Conservation (phyloP, 2,888 invertebrate species). For the Ochlodes sylvanus region DNA sequence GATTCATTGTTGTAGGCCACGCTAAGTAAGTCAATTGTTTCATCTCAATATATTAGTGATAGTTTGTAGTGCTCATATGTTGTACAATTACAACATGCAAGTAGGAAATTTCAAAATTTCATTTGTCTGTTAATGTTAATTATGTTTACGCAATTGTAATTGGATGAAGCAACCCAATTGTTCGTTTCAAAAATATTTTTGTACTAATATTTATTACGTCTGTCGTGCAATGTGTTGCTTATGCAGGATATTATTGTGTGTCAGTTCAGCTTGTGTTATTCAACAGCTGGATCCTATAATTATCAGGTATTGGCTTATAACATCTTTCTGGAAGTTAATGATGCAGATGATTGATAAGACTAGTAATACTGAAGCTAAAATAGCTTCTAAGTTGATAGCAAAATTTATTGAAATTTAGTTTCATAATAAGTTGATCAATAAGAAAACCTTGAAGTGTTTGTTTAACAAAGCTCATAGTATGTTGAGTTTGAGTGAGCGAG, state of each 20-base stretch:
- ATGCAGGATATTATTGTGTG: background rate
- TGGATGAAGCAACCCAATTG: conserved; percentile 1
- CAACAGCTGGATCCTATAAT: too few species aligned
- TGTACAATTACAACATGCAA: background rate
- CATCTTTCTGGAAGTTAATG: too few species aligned
- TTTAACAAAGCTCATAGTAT: too few species aligned
- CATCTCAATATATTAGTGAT: conserved; percentile 11
- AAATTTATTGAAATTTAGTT: too few species aligned
- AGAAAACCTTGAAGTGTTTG: too few species aligned
- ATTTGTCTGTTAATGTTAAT: conserved; percentile 4
- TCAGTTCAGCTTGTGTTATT: too few species aligned
- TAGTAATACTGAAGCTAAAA: too few species aligned
- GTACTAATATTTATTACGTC: background rate
- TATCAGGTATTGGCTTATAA: too few species aligned
- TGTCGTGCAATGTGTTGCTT: background rate
- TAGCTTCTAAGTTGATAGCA: too few species aligned
- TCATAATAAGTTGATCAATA: too few species aligned
- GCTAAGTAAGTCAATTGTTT: conserved; percentile 15
- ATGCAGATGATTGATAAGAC: too few species aligned
- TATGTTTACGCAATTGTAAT: conserved; percentile 10
- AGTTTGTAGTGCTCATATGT: background rate
- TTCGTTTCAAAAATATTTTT: background rate
- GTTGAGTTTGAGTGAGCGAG: too few species aligned
- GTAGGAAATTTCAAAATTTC: conserved; percentile 1
- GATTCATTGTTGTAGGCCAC: conserved; percentile 42